Evolutionary conservation across 2,797 vertebrate species (phyloP).

Genomic region (Semaprochilodus insignis): DNA sequence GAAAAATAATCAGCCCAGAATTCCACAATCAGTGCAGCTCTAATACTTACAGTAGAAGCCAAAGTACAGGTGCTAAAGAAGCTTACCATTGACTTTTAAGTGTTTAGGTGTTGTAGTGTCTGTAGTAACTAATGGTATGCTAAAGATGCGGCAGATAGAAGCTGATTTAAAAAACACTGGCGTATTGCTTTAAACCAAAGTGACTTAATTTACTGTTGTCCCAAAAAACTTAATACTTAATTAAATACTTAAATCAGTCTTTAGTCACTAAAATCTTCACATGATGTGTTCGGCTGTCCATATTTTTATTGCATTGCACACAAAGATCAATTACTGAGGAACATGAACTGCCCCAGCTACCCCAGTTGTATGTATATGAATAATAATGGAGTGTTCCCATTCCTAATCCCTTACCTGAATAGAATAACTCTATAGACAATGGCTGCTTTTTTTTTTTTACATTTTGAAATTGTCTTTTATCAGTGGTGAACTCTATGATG

Average conservation of each 20-base stretch:
- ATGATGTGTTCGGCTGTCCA: not conserved
- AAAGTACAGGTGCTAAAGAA: not conserved
- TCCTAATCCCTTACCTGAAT: not conserved
- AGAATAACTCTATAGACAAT: not conserved
- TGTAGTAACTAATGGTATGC: not conserved
- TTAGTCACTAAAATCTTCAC: not conserved
- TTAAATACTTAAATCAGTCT: not conserved
- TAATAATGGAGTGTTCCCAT: not conserved
- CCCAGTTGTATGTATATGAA: not conserved
- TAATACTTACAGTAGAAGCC: not conserved
- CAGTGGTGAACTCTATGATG: conserved; percentile 70
- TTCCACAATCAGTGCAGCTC: no score
- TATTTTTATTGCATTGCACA: not conserved
- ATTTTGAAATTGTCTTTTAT: conserved; percentile 14
- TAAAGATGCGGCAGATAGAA: no score
- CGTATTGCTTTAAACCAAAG: not conserved
- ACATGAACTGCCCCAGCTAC: not conserved
- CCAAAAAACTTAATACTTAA: no score
- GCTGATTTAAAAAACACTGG: not conserved
- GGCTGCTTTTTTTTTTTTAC: not conserved
- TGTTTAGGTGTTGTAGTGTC: not conserved
- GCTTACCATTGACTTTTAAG: not conserved
- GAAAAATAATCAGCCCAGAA: no score
- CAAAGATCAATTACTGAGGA: not conserved
- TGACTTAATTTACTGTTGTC: not conserved